Evolutionary conservation across 2,797 vertebrate species (phyloP).

Genomic region (Lepilemur ruficaudatus): DNA sequence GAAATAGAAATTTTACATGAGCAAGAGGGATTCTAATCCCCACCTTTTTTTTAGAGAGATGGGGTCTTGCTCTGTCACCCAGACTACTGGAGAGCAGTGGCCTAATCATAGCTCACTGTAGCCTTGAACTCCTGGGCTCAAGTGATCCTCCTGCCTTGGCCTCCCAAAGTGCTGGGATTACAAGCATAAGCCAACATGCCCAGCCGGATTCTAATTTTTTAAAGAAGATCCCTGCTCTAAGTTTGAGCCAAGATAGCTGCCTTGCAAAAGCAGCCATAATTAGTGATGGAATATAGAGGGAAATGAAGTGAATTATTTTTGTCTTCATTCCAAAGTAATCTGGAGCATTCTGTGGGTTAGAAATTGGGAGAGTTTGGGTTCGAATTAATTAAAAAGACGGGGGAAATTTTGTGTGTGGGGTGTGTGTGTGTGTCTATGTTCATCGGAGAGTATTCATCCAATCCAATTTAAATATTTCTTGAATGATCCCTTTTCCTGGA

Average conservation of each 20-base stretch:
- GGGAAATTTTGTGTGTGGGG: background rate
- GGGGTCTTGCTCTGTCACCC: background rate
- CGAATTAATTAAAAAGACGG: background rate
- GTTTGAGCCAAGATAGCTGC: background rate
- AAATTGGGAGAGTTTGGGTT: background rate
- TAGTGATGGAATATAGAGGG: background rate
- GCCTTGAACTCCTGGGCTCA: too few species aligned
- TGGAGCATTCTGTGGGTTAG: background rate
- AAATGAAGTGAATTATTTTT: background rate
- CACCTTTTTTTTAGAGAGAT: background rate
- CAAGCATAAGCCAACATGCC: background rate
- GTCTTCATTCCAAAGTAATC: background rate
- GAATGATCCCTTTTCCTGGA: constrained; percentile 10
- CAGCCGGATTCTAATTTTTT: background rate
- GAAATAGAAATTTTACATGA: background rate
- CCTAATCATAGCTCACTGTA: too few species aligned
- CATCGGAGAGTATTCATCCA: background rate
- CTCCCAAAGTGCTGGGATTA: too few species aligned
- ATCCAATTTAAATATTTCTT: constrained; percentile 22
- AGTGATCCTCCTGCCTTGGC: too few species aligned
- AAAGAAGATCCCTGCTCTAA: background rate
- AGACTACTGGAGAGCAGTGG: background rate
- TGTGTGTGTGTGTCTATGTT: background rate
- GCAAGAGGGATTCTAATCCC: background rate
- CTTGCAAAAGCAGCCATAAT: background rate